These are phyloP conservation scores for Varanus komodoensis DNA, from an alignment of 2,113 vertebrate species.

Conservation along the genomic window DNA sequence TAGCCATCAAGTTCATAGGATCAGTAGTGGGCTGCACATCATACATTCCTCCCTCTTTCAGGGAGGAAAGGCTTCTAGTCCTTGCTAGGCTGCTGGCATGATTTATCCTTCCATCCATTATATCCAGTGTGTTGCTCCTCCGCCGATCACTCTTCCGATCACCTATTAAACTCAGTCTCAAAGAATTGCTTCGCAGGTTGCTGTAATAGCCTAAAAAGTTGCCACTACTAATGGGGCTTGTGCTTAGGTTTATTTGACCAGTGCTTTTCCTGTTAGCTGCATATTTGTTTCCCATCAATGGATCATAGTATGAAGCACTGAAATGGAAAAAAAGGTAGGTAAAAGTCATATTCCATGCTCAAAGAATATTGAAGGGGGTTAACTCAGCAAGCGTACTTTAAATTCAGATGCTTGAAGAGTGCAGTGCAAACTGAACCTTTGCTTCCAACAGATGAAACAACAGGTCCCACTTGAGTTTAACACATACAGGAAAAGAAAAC, in stretches of 20 bases:
- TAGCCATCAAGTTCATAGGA: slow-evolving; percentile 94
- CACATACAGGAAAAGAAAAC: not conserved
- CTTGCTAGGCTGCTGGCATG: slow-evolving; percentile 91
- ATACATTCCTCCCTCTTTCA: slow-evolving; percentile 86
- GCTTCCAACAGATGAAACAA: not conserved
- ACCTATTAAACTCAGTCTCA: slow-evolving; percentile 88
- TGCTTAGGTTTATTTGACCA: slow-evolving; percentile 94
- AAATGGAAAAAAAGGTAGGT: slow-evolving; percentile 39
- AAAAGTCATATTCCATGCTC: not conserved
- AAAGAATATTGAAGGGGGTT: not conserved
- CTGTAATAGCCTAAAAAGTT: slow-evolving; percentile 83
- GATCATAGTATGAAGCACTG: slow-evolving; percentile 87
- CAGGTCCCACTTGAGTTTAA: not conserved
- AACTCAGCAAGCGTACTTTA: not conserved
- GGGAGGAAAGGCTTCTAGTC: slow-evolving; percentile 94
- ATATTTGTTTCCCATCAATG: slow-evolving; percentile 91
- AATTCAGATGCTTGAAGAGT: not conserved
- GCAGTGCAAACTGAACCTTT: not conserved
- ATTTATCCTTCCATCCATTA: slow-evolving; percentile 90
- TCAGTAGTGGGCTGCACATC: slow-evolving; percentile 89
- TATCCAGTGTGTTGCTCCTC: slow-evolving; percentile 95
- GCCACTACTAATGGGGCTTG: slow-evolving; percentile 80
- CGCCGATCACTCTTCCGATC: slow-evolving; percentile 88
- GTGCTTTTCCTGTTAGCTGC: slow-evolving; percentile 98
- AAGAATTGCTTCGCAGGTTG: slow-evolving; percentile 90